These are phyloP conservation scores for Tetramorium parvispinum DNA, from an alignment of 1,140 invertebrate genomes.

Conservation along the genomic window DNA sequence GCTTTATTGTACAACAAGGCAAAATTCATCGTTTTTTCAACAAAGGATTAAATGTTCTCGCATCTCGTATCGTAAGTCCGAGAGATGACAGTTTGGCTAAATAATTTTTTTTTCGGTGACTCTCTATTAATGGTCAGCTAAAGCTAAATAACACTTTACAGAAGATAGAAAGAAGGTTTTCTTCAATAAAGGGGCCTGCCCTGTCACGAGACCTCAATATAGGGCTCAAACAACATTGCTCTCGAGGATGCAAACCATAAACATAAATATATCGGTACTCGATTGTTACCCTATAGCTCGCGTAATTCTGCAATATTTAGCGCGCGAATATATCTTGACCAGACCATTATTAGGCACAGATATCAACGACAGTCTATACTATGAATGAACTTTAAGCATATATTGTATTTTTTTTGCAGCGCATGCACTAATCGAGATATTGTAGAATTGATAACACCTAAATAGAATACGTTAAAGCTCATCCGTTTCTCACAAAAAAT, in stretches of 20 bases:
- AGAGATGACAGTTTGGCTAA: conserved; percentile 79
- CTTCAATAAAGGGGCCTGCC: conserved; percentile 82
- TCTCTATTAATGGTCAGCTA: conserved; percentile 78
- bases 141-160: conserved; percentile 82
- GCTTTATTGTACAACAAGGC: conserved; percentile 84
- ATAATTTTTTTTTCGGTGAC: conserved; percentile 75
- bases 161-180: conserved; percentile 76
- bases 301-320: conserved; percentile 68
- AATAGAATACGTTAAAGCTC: conserved; percentile 46
- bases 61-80: conserved; percentile 77
- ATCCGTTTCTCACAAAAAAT: background rate
- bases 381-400: conserved; percentile 66
- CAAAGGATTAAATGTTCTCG: conserved; percentile 82
- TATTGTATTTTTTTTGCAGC: conserved; percentile 1
- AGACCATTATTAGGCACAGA: conserved; percentile 77
- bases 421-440: conserved; percentile 43
- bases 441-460: conserved; percentile 27
- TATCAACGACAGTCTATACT: conserved; percentile 68
- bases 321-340: conserved; percentile 73
- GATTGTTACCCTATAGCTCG: conserved; percentile 68
- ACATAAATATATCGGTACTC: conserved; percentile 78
- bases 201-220: conserved; percentile 79
- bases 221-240: conserved; percentile 79
- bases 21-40: conserved; percentile 81
- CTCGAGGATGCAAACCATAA: conserved; percentile 79